phyloP scores from a whole-genome alignment of 1,140 invertebrate genomes.

The Lepidurus apus region DNA sequence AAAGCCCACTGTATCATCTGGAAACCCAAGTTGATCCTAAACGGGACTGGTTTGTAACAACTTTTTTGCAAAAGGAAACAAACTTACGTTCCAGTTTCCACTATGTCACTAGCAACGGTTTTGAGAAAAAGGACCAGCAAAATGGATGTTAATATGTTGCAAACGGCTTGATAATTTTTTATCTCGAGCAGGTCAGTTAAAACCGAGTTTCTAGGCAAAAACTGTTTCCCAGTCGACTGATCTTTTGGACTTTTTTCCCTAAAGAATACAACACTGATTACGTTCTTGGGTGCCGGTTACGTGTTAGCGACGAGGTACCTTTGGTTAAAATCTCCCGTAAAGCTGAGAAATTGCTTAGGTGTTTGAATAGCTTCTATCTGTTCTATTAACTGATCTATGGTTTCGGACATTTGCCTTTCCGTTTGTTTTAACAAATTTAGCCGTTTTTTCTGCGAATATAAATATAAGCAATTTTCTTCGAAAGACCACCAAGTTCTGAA shows the following conservation, averaged over 20 bases:
- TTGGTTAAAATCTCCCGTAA: slow-evolving; percentile 29
- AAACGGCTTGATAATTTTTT: slow-evolving; percentile 71
- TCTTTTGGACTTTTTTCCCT: slow-evolving; percentile 42
- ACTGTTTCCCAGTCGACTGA: slow-evolving; percentile 57
- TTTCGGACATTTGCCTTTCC: slow-evolving; percentile 39
- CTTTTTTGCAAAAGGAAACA: slow-evolving; percentile 37
- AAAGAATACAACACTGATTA: background rate
- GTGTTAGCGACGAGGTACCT: background rate
- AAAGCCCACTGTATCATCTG: slow-evolving; percentile 52
- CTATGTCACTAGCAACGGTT: slow-evolving; percentile 62
- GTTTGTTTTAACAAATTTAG: slow-evolving; percentile 40
- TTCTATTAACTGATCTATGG: slow-evolving; percentile 41
- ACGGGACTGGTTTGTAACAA: no score
- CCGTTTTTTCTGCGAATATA: slow-evolving; percentile 30
- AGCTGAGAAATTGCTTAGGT: slow-evolving; percentile 23
- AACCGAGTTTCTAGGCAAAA: slow-evolving; percentile 61
- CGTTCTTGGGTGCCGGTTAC: no score
- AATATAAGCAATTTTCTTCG: slow-evolving; percentile 38
- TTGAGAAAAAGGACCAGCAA: slow-evolving; percentile 68
- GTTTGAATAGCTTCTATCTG: slow-evolving; percentile 38
- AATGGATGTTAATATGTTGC: slow-evolving; percentile 76
- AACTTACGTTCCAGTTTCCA: slow-evolving; percentile 64
- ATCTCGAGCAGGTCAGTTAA: slow-evolving; percentile 72
- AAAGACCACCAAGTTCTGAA: no score
- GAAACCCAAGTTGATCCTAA: slow-evolving; percentile 52